Evolutionary conservation across 1,140 invertebrate genomes (phyloP).

Genomic region (Caerostris darwini): DNA sequence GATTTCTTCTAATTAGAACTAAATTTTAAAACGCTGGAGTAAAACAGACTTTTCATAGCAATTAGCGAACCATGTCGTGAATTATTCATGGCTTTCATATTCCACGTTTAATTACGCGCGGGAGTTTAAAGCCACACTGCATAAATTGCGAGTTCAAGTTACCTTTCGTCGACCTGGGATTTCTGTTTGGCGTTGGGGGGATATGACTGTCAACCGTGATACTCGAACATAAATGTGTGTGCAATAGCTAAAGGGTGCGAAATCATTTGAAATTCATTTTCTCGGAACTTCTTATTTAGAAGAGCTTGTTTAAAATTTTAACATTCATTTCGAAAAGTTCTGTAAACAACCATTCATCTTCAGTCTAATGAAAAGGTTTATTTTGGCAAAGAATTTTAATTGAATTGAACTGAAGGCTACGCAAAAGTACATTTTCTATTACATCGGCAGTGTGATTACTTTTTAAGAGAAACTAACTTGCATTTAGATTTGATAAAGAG

Average conservation of each 20-base stretch:
- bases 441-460: no score
- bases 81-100: slow-evolving; percentile 63
- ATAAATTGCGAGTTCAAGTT: not conserved
- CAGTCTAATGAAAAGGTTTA: no score
- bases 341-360: not conserved
- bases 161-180: not conserved
- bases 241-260: not conserved
- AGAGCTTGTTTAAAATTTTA: not conserved
- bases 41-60: slow-evolving; percentile 59
- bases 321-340: not conserved
- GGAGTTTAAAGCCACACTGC: not conserved
- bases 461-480: no score
- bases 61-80: slow-evolving; percentile 32
- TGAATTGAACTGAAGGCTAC: no score
- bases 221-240: not conserved
- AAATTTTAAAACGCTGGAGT: slow-evolving; percentile 10
- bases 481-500: no score
- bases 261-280: not conserved
- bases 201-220: not conserved
- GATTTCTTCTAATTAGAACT: slow-evolving; percentile 46
- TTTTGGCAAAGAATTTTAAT: no score
- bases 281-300: not conserved
- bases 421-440: no score
- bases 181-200: not conserved
- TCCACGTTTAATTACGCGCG: not conserved